Conservation (phyloP, 2,797 vertebrate species). For the Buphagus erythrorhynchus region DNA sequence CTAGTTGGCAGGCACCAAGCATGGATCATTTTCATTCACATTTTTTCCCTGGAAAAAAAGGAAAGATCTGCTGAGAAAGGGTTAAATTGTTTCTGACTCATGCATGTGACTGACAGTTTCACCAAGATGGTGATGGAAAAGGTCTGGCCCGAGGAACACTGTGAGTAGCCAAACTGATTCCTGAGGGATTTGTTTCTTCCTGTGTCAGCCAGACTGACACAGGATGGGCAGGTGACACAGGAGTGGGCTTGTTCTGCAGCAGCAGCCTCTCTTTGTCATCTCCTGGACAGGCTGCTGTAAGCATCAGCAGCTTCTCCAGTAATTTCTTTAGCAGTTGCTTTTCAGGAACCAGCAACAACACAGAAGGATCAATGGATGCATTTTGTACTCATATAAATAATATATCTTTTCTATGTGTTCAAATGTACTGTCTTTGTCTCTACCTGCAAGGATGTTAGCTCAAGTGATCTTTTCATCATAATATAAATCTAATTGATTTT, state of each 20-base stretch:
- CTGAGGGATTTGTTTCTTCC: background rate
- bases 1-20: background rate
- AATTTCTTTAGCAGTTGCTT: background rate
- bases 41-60: background rate
- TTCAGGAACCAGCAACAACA: background rate
- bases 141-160: background rate
- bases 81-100: background rate
- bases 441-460: background rate
- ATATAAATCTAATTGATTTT: background rate
- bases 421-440: background rate
- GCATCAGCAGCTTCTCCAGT: background rate
- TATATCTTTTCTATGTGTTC: accelerated
- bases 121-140: background rate
- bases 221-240: background rate
- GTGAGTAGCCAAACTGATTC: background rate
- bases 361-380: background rate
- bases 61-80: background rate
- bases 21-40: background rate
- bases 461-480: background rate
- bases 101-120: background rate
- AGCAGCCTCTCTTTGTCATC: background rate
- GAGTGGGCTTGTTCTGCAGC: background rate
- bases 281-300: background rate
- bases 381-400: background rate
- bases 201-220: background rate